phyloP scores from a whole-genome alignment of 2,888 invertebrate genomes.

The Lithophane socia region DNA sequence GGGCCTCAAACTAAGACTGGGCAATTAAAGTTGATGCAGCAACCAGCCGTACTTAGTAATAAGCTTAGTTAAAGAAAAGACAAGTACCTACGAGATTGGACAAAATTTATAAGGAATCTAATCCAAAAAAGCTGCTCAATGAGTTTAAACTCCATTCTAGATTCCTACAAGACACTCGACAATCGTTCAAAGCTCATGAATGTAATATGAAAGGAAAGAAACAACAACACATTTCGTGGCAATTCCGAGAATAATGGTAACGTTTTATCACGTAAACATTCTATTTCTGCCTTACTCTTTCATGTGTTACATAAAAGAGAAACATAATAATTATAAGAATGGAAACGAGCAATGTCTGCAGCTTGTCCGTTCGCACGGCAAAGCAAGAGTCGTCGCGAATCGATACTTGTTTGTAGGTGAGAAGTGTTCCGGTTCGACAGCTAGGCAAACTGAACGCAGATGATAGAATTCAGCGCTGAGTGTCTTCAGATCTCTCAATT shows the following conservation, averaged over 20 bases:
- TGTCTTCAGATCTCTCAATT: constrained; percentile 6
- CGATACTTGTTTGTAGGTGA: constrained; percentile 48
- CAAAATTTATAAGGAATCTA: background rate
- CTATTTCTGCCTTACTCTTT: constrained; percentile 42
- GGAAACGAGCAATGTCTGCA: constrained; percentile 45
- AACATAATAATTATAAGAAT: constrained; percentile 37
- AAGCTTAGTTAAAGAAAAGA: background rate
- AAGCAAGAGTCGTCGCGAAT: constrained; percentile 33
- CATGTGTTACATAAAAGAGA: constrained; percentile 31
- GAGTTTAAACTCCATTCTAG: background rate
- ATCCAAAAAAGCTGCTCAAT: background rate
- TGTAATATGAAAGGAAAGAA: background rate
- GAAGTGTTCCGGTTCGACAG: constrained; percentile 32
- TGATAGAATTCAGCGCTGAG: constrained; percentile 14
- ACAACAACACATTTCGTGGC: constrained; percentile 16
- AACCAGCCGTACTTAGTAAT: background rate
- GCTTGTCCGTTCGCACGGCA: constrained; percentile 30
- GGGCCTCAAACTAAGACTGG: constrained; percentile 10
- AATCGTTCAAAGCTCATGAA: background rate
- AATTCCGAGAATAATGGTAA: constrained; percentile 22
- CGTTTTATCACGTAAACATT: constrained; percentile 36
- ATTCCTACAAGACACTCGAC: background rate
- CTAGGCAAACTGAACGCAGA: constrained; percentile 10
- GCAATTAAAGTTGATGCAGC: constrained; percentile 12
- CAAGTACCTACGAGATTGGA: background rate